Evolutionary conservation across 2,888 invertebrate species (phyloP), one percentile per base, ranked within the genome.

Genomic region (Acanthopleura granulata): DNA sequence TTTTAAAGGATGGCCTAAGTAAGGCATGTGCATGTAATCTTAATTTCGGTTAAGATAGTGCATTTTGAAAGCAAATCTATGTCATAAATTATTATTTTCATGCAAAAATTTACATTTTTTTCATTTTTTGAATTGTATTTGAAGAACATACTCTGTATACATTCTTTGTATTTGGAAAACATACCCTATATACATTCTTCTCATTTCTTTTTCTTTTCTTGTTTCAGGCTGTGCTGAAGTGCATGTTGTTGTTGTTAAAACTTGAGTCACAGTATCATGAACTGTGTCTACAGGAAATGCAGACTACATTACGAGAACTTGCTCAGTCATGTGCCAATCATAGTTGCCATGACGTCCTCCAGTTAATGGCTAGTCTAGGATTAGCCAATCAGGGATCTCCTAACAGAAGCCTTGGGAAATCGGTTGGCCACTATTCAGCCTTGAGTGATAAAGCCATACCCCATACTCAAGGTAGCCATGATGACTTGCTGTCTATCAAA

Each of bases 191-290:
- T 9, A 40, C 40, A 40, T 6, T 40, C 40, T 40, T 40, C 40
- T 40, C n/a, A 57, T 57, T 57, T n/a, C 22, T 57, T 57, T n/a
- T 57, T 57, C 3, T 57, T 12, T 22, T 3, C 6, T 72, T 66
- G 6, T 74, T 70, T 70, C 82, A 87, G 87, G 81, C 81, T 18
- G 73, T 83, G 40, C 83, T 83, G 62, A 81, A 83, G 50, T 80
- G 84, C 73, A 77, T 86, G 49, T 75, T 87, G 27, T 75, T 86
- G 71, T 82, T 86, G 72, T 76, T 84, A 29, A 86, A 84, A 75
- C 80, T 86, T 49, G 84, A 86, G 77, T 80, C 81, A 14, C 84
- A 85, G 72, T 86, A 86, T 75, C 84, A 85, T 75, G 78, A 84
- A 29, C 73, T 85, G 76, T 86, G 86, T 75, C 79, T 83, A 61